A percentile compares a stretch with the other conserved stretches of the same genome.
phyloP scores from a whole-genome alignment of 2,888 invertebrate species.

The Hirtodrosophila trivittata region DNA sequence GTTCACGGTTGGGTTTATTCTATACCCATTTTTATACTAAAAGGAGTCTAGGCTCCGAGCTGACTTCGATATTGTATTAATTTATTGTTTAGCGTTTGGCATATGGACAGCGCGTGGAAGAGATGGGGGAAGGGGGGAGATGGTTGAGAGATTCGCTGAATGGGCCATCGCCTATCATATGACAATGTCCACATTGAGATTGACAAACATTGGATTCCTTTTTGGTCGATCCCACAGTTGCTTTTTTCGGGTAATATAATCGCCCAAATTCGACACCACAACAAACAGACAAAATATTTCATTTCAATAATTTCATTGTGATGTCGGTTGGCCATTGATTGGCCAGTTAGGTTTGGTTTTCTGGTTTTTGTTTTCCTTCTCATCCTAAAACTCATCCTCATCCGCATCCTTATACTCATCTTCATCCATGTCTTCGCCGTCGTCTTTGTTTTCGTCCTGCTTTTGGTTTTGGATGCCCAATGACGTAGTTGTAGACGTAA shows the following conservation, averaged over 20 bases:
- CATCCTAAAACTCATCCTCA: neutral
- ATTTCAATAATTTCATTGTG: constrained; percentile 68
- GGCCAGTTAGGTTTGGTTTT: constrained; percentile 26
- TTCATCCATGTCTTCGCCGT: neutral
- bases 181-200: constrained; percentile 40
- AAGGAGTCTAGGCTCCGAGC: neutral
- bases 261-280: constrained; percentile 62
- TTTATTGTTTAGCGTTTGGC: constrained; percentile 6
- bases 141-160: neutral
- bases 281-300: constrained; percentile 54
- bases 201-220: constrained; percentile 38
- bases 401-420: no score
- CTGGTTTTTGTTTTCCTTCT: constrained; percentile 10
- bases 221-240: constrained; percentile 7
- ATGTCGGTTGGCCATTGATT: constrained; percentile 29
- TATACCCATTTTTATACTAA: neutral
- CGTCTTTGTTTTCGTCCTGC: constrained; percentile 1
- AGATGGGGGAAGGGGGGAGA: constrained; percentile 3
- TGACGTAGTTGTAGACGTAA: constrained; percentile 56
- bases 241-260: constrained; percentile 64
- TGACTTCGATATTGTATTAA: neutral
- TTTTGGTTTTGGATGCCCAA: constrained; percentile 14
- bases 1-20: neutral
- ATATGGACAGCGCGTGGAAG: constrained; percentile 5
- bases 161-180: constrained; percentile 20